Percentiles rank a stretch among this genome's conserved stretches.
Conservation (phyloP, 2,113 vertebrate genomes). For the Scopus umbretta region DNA sequence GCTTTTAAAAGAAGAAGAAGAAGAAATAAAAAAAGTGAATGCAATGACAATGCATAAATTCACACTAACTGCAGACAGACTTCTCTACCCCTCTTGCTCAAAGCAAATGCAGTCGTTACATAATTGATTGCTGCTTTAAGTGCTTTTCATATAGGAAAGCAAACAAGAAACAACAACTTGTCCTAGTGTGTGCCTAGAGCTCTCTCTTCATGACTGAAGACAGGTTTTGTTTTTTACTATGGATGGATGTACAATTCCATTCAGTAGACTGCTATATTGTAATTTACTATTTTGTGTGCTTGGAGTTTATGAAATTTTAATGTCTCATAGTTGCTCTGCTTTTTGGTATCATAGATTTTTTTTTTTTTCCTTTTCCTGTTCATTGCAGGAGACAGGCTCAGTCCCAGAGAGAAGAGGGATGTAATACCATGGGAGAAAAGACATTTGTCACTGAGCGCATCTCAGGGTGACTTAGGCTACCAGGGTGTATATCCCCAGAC, state of each 20-base stretch:
- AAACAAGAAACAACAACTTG: background rate
- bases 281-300: background rate
- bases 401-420: background rate
- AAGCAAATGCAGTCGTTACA: background rate
- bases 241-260: background rate
- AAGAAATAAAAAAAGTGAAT: background rate
- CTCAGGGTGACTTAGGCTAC: background rate
- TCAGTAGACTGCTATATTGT: background rate
- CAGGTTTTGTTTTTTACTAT: background rate
- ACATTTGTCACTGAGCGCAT: background rate
- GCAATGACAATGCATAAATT: background rate
- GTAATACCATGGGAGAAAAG: background rate
- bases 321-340: background rate
- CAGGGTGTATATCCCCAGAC: background rate
- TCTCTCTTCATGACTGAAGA: background rate
- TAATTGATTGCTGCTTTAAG: constrained; percentile 21
- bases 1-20: background rate
- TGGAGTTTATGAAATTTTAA: background rate
- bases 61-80: background rate
- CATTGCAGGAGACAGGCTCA: background rate
- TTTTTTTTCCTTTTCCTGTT: background rate
- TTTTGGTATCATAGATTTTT: background rate
- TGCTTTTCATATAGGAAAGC: background rate
- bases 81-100: background rate
- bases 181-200: background rate